phyloP scores from a whole-genome alignment of 2,113 vertebrate genomes.

The Brachionichthys hirsutus region DNA sequence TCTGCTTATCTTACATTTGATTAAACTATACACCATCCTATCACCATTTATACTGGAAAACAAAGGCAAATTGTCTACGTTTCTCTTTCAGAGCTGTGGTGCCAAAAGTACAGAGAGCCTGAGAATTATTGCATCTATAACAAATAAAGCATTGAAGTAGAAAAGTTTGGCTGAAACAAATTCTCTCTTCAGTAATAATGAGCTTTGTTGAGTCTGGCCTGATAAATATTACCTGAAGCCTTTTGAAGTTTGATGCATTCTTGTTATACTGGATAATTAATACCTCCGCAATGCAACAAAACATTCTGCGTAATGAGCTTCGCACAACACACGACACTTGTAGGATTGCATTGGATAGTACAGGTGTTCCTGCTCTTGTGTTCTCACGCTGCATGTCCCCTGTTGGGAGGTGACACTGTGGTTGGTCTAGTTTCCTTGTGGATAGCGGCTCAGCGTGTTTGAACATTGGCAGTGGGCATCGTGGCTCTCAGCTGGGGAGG shows the following conservation, averaged over 20 bases:
- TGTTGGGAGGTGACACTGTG: conserved; percentile 6
- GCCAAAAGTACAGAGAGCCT: not conserved
- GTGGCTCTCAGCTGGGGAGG: conserved; percentile 15
- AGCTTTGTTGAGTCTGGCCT: conserved; percentile 14
- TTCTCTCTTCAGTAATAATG: conserved; percentile 7
- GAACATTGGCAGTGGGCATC: conserved; percentile 16
- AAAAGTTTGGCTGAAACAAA: conserved; percentile 8
- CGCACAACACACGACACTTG: conserved; percentile 1
- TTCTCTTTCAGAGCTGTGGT: not conserved
- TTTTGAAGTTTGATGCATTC: conserved; percentile 14
- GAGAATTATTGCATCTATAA: conserved; percentile 1
- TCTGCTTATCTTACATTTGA: conserved; percentile 8
- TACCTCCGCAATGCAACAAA: not conserved
- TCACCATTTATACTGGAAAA: not conserved
- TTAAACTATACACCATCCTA: not conserved
- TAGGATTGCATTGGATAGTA: not conserved
- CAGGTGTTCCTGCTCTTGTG: conserved; percentile 11
- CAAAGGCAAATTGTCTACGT: not conserved
- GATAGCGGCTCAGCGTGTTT: too few species aligned
- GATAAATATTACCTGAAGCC: conserved; percentile 6
- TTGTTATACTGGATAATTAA: conserved; percentile 5
- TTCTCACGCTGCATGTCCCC: not conserved
- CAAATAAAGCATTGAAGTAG: not conserved
- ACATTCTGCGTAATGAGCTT: not conserved
- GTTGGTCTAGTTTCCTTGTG: conserved; percentile 25